Base-by-base conservation (phyloP, 30 jellyfish, hydroid and myxozoan species). In the Sanderia malayensis region DNA sequence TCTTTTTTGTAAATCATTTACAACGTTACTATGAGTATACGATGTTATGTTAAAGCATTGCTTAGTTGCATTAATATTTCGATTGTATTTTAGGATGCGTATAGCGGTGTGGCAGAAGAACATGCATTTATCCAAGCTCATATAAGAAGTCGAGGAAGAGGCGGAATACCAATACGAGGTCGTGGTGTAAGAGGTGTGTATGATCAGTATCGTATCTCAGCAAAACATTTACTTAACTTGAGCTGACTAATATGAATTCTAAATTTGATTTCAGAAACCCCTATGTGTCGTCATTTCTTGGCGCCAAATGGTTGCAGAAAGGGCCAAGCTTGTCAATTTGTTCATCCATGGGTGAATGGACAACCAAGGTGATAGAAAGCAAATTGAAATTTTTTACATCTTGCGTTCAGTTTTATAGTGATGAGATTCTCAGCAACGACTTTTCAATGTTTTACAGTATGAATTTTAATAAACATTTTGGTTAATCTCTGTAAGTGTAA, bases 261-360 rank as follows among this genome's bases (percentile, higher is more conserved):
- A n/a, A n/a, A n/a, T 37, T 37, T 33, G 9, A 1, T 66, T 67
- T 28, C 41, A 78, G 89, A 78, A 8, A 70, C 76, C 21, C 89
- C 89, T 10, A 44, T 83, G 41, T 89, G 97, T 46, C 95, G 86
- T 46, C 97, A 89, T 76, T 89, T 49, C 34, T 75, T 71, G 65
- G 47, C 97, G 8, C 82, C 85, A 8, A 89, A 55, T 9, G 97
- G 97, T 24, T 89, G 97, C 86, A 94, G 97, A 46, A 73, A 69
- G 55, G 97, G 97, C 4, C 86, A 71, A 44, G 68, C 79, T 22
- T 89, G 97, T 82, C 74, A 82, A 31, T 89, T 89, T 52, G 37
- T 52, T 0, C 96, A 87, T 58, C 78, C 83, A 1, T 34, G 72
- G 31, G 32, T 55, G 6, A 73, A 73, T 32, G 85, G 72, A 34